These are phyloP conservation scores for Archocentrus centrarchus DNA, from an alignment of 2,113 vertebrate species.

Conservation along the genomic window DNA sequence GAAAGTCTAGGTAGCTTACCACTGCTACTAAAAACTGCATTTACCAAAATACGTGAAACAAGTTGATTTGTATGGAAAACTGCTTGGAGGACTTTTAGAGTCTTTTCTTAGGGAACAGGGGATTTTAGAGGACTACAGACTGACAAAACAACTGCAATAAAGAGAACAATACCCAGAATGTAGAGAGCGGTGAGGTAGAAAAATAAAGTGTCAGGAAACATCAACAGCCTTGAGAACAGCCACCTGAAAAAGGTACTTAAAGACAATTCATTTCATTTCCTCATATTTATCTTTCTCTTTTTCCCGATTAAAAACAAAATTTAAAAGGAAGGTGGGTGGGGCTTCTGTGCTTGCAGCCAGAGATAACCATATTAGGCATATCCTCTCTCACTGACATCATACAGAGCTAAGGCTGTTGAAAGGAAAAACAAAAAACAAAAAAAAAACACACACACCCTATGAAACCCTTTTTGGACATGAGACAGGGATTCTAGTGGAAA, in stretches of 20 bases:
- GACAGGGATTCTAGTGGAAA: too few species aligned
- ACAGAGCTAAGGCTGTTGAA: not conserved
- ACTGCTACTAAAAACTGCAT: not conserved
- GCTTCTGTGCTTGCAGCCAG: not conserved
- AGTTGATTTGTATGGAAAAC: not conserved
- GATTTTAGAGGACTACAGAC: not conserved
- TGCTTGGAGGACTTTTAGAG: not conserved
- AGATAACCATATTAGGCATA: not conserved
- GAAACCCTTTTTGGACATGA: too few species aligned
- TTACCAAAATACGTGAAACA: not conserved
- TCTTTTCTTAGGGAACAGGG: not conserved
- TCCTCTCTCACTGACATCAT: not conserved
- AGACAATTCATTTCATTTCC: too few species aligned
- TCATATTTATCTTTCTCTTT: not conserved
- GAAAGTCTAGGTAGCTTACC: not conserved
- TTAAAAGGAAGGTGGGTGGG: too few species aligned
- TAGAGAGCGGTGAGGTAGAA: too few species aligned
- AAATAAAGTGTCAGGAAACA: too few species aligned
- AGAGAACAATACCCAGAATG: not conserved
- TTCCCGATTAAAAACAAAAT: not conserved
- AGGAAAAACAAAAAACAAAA: not conserved
- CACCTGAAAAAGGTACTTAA: too few species aligned
- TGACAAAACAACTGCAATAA: not conserved
- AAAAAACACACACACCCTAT: too few species aligned
- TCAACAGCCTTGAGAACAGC: too few species aligned